phyloP scores from a whole-genome alignment of 1,140 invertebrate genomes.

The Drosophila saltans region DNA sequence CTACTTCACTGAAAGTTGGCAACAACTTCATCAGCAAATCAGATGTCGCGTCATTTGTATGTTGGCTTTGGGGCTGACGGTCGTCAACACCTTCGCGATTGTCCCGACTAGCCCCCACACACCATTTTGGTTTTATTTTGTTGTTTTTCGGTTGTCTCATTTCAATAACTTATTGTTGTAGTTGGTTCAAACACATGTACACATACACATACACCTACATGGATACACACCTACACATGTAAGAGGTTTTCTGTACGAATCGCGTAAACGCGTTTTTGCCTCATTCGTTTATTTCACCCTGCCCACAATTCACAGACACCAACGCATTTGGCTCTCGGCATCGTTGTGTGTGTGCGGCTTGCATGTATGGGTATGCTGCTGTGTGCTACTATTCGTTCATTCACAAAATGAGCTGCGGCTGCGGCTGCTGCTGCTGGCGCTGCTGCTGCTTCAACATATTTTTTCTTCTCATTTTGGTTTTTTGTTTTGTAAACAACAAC shows the following conservation, averaged over 20 bases:
- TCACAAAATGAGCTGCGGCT: constrained; percentile 70
- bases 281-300: constrained; percentile 82
- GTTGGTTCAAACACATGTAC: constrained; percentile 49
- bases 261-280: constrained; percentile 82
- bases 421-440: background rate
- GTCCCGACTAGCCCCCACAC: constrained; percentile 60
- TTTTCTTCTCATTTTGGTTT: constrained; percentile 53
- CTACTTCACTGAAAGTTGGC: background rate
- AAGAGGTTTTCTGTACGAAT: constrained; percentile 81
- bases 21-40: constrained; percentile 74
- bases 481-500: constrained; percentile 78
- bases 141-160: constrained; percentile 58
- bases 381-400: constrained; percentile 79
- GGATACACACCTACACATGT: constrained; percentile 7
- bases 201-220: constrained; percentile 10
- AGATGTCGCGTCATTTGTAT: constrained; percentile 38
- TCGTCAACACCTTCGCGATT: constrained; percentile 13
- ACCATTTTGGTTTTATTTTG: constrained; percentile 76
- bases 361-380: constrained; percentile 47
- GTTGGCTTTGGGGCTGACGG: constrained; percentile 51
- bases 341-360: constrained; percentile 8
- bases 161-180: constrained; percentile 77
- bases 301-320: constrained; percentile 81
- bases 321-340: constrained; percentile 8
- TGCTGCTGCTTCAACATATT: constrained; percentile 34